phyloP scores from a whole-genome alignment of 2,797 vertebrate genomes.

The Benthosema pterotum region DNA sequence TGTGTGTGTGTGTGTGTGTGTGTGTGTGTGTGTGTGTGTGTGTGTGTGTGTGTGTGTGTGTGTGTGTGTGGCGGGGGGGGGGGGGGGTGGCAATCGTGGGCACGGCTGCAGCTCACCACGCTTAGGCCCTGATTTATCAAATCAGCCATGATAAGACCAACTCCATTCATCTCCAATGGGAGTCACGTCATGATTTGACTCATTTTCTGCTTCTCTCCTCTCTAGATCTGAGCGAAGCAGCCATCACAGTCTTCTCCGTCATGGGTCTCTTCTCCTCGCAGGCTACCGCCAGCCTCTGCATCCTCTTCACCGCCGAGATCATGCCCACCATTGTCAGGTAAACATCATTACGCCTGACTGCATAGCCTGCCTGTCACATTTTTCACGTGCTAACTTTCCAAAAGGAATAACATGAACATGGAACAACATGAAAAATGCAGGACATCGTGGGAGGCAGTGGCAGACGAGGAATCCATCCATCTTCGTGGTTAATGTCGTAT shows the following conservation, averaged over 20 bases:
- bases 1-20: no score
- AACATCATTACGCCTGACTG: constrained; percentile 5
- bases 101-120: no score
- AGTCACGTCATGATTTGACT: no score
- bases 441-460: constrained; percentile 1
- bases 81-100: no score
- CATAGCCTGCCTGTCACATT: background rate
- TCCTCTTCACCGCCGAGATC: constrained; percentile 89
- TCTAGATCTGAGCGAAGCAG: constrained; percentile 86
- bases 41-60: no score
- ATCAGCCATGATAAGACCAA: no score
- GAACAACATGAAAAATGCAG: constrained; percentile 30
- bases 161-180: no score
- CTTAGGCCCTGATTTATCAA: no score
- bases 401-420: constrained; percentile 14
- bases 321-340: constrained; percentile 90
- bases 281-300: constrained; percentile 85
- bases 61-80: no score
- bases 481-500: constrained; percentile 29
- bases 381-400: background rate
- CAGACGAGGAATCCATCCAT: constrained; percentile 4
- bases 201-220: no score
- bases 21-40: no score
- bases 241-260: constrained; percentile 87
- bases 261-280: constrained; percentile 90